Evolutionary conservation across 2,888 invertebrate genomes (phyloP).

Genomic region (Anticlea derivata): DNA sequence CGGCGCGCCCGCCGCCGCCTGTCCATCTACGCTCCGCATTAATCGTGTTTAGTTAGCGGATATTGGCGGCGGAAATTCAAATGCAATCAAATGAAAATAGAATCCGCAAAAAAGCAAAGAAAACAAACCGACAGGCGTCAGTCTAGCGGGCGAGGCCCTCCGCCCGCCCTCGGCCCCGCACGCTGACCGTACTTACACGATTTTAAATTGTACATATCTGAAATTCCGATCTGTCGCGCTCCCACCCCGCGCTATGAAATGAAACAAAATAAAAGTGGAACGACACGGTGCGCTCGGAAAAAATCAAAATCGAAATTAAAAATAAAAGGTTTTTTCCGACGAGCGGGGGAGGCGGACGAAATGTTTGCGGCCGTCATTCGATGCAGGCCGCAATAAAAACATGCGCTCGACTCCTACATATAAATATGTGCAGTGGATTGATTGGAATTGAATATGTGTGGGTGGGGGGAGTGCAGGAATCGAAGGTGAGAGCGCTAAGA

Average conservation of each 20-base stretch:
- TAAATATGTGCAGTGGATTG: slow-evolving; percentile 81
- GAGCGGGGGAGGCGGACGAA: slow-evolving; percentile 74
- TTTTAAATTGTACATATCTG: slow-evolving; percentile 85
- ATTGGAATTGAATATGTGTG: slow-evolving; percentile 83
- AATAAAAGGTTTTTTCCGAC: slow-evolving; percentile 75
- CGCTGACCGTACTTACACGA: slow-evolving; percentile 83
- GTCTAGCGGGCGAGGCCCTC: slow-evolving; percentile 70
- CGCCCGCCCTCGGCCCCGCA: slow-evolving; percentile 52
- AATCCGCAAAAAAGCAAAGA: slow-evolving; percentile 81
- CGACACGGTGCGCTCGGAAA: slow-evolving; percentile 76
- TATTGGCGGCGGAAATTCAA: slow-evolving; percentile 84
- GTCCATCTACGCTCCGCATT: slow-evolving; percentile 81
- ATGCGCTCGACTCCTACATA: slow-evolving; percentile 72
- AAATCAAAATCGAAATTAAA: slow-evolving; percentile 84
- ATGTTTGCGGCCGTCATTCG: slow-evolving; percentile 82
- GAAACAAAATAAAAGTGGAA: slow-evolving; percentile 82
- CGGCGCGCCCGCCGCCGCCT: slow-evolving; percentile 65
- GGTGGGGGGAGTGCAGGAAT: slow-evolving; percentile 63
- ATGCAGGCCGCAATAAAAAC: slow-evolving; percentile 82
- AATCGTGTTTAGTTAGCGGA: slow-evolving; percentile 85
- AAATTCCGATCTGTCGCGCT: slow-evolving; percentile 84
- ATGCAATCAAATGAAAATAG: slow-evolving; percentile 85
- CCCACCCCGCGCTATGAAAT: slow-evolving; percentile 83
- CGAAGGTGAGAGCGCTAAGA: slow-evolving; percentile 82
- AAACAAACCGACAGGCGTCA: slow-evolving; percentile 83